phyloP scores from a whole-genome alignment of 2,888 invertebrate genomes.

The Drosophila acutilabella region DNA sequence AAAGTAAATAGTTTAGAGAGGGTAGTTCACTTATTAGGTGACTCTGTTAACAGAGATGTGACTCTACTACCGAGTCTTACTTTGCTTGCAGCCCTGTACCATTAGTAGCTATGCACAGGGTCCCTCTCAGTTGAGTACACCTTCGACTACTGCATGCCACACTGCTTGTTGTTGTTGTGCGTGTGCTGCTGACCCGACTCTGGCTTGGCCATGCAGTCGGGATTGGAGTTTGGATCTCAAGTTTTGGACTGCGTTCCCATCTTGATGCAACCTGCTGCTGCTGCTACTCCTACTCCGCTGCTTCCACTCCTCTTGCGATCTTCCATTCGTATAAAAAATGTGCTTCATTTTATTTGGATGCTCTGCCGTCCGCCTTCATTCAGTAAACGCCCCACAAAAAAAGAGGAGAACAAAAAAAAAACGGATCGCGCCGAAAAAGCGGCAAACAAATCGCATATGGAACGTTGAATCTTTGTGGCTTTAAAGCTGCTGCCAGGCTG shows the following conservation, averaged over 20 bases:
- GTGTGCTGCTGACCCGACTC: conserved; percentile 30
- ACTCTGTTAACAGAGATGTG: no score
- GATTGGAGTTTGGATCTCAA: neutral
- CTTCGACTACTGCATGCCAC: neutral
- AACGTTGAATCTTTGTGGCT: conserved; percentile 48
- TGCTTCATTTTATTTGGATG: conserved; percentile 83
- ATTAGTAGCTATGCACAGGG: no score
- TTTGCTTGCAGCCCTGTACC: no score
- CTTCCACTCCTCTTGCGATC: conserved; percentile 12
- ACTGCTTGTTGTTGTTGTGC: neutral
- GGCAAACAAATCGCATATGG: conserved; percentile 81
- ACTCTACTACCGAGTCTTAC: no score
- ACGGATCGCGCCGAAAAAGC: conserved; percentile 55
- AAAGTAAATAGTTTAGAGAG: no score
- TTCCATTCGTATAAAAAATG: conserved; percentile 78
- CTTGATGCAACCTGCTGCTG: conserved; percentile 70
- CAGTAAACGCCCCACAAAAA: conserved; percentile 80
- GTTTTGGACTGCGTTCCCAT: conserved; percentile 55
- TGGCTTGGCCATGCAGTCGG: neutral
- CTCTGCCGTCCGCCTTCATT: conserved; percentile 77
- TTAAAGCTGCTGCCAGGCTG: neutral
- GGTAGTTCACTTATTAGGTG: no score
- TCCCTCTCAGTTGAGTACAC: no score
- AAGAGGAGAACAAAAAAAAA: conserved; percentile 19
- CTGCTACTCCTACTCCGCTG: conserved; percentile 23